phyloP scores from a whole-genome alignment of 2,888 invertebrate genomes.

The Itoplectis maculator region DNA sequence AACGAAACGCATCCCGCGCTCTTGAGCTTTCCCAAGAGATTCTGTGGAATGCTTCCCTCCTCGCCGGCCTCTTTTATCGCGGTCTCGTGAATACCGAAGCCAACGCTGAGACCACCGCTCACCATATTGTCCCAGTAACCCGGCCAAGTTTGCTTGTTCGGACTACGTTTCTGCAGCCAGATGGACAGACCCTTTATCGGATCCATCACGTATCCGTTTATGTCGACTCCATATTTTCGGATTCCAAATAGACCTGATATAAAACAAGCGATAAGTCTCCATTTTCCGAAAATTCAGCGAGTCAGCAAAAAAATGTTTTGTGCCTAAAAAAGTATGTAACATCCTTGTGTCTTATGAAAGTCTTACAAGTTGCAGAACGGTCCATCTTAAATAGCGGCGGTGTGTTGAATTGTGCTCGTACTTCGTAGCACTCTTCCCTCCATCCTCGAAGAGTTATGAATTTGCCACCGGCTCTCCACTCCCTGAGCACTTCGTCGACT shows the following conservation, averaged over 20 bases:
- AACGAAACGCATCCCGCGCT: conserved; percentile 95
- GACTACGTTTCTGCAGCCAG: conserved; percentile 96
- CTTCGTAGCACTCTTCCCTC: conserved; percentile 97
- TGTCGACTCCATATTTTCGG: conserved; percentile 96
- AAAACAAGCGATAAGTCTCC: neutral
- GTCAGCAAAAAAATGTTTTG: neutral
- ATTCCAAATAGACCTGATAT: conserved; percentile 92
- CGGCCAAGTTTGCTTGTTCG: conserved; percentile 97
- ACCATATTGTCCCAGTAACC: conserved; percentile 98
- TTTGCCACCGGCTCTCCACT: conserved; percentile 90
- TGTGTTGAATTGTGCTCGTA: conserved; percentile 90
- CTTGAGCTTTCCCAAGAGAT: conserved; percentile 91
- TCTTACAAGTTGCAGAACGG: conserved; percentile 93
- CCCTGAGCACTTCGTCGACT: conserved; percentile 92
- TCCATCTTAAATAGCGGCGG: conserved; percentile 92
- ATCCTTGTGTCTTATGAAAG: too few species aligned
- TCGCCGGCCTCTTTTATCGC: conserved; percentile 97
- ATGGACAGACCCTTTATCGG: conserved; percentile 94
- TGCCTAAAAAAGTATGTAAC: too few species aligned
- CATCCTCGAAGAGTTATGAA: conserved; percentile 95
- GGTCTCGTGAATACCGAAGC: conserved; percentile 94
- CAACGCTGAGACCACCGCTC: conserved; percentile 96
- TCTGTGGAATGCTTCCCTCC: conserved; percentile 95
- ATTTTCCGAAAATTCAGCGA: too few species aligned
- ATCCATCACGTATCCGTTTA: conserved; percentile 96